Evolutionary conservation across 2,888 invertebrate species (phyloP).

Genomic region (Lingula anatina): DNA sequence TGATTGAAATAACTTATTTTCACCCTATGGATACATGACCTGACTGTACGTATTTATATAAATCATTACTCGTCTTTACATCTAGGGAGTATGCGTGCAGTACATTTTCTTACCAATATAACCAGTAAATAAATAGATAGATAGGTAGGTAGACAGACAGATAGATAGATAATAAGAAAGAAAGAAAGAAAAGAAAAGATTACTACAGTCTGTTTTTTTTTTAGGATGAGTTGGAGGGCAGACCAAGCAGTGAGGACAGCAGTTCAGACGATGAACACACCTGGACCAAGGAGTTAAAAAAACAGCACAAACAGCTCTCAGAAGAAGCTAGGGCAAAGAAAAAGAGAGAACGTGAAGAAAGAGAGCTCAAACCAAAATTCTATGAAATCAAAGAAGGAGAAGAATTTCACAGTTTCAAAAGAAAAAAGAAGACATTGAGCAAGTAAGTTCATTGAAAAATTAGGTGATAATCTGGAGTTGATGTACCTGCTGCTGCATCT

Average conservation of each 20-base stretch:
- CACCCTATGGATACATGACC: too few relatives aligned
- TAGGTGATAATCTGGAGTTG: too few relatives aligned
- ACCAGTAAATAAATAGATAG: too few relatives aligned
- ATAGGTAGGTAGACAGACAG: too few relatives aligned
- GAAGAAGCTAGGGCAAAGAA: constrained; percentile 33
- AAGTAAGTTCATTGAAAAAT: too few relatives aligned
- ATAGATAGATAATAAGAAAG: too few relatives aligned
- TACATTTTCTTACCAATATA: constrained; percentile 3
- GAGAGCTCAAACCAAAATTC: constrained; percentile 59
- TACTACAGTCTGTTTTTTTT: not conserved
- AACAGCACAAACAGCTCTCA: constrained; percentile 63
- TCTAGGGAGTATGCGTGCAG: too few relatives aligned
- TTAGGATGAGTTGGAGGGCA: constrained; percentile 18
- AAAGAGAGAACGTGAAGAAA: constrained; percentile 43
- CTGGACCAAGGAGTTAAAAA: constrained; percentile 74
- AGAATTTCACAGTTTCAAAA: constrained; percentile 53
- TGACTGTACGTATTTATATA: too few relatives aligned
- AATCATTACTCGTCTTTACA: too few relatives aligned
- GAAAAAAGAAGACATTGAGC: constrained; percentile 21
- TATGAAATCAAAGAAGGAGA: constrained; percentile 62
- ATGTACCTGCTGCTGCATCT: too few relatives aligned
- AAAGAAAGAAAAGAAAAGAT: too few relatives aligned
- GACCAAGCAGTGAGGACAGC: constrained; percentile 26
- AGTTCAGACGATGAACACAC: constrained; percentile 74
- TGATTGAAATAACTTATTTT: too few relatives aligned